Percentiles rank a stretch among this genome's conserved stretches.
Evolutionary conservation across 2,888 invertebrate species (phyloP).

Genomic region (Sesia bembeciformis): DNA sequence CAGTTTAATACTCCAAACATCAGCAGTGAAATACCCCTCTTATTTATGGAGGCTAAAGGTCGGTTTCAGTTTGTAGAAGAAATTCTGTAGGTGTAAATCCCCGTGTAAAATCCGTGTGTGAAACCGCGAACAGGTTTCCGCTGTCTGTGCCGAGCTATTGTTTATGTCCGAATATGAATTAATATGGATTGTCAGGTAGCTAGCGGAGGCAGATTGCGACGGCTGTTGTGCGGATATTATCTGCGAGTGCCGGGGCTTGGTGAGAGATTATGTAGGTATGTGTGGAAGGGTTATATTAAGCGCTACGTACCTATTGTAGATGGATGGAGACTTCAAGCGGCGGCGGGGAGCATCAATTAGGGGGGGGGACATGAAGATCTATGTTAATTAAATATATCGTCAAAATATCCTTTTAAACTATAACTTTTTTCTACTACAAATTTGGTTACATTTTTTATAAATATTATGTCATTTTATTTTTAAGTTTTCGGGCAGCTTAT

Average conservation of each 20-base stretch:
- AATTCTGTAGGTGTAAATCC: slow-evolving; percentile 10
- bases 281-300: no score
- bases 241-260: background rate
- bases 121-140: slow-evolving; percentile 55
- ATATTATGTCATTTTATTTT: no score
- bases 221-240: slow-evolving; percentile 10
- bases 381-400: no score
- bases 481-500: no score
- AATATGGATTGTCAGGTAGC: slow-evolving; percentile 54
- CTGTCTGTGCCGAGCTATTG: slow-evolving; percentile 30
- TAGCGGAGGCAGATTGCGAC: slow-evolving; percentile 32
- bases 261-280: no score
- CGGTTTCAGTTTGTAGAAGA: slow-evolving; percentile 11
- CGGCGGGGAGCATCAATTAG: no score
- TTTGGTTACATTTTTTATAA: no score
- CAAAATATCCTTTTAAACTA: no score
- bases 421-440: no score
- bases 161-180: slow-evolving; percentile 51
- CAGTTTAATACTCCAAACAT: slow-evolving; percentile 16
- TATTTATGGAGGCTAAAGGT: slow-evolving; percentile 10
- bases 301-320: no score
- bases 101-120: slow-evolving; percentile 46
- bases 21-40: slow-evolving; percentile 2
- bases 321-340: no score
- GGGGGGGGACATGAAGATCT: no score